Percentiles rank a stretch among this genome's conserved stretches.
phyloP scores from a whole-genome alignment of 1,140 invertebrate genomes.

The Chelonus insularis region DNA sequence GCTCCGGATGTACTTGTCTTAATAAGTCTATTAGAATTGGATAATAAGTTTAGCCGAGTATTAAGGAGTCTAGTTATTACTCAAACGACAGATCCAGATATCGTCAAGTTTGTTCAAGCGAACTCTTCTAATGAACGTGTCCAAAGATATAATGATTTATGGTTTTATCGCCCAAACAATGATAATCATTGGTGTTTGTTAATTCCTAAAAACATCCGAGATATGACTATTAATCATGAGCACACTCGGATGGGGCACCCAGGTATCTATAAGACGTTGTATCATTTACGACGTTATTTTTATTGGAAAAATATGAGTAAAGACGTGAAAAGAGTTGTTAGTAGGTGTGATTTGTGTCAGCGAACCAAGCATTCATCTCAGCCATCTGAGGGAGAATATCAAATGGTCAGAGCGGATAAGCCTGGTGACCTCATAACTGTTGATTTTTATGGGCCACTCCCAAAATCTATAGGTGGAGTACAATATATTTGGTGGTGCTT shows the following conservation, averaged over 20 bases:
- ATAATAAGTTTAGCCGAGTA: background rate
- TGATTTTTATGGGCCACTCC: conserved; percentile 34
- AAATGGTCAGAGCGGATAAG: background rate
- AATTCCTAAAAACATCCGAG: no score
- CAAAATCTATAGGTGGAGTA: conserved; percentile 23
- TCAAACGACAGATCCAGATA: background rate
- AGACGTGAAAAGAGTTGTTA: conserved; percentile 19
- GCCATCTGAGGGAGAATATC: conserved; percentile 19
- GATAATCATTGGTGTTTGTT: background rate
- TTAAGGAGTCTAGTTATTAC: background rate
- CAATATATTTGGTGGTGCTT: conserved; percentile 30
- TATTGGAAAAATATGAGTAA: conserved; percentile 27
- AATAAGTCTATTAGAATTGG: background rate
- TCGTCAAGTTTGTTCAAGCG: background rate
- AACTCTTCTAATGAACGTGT: background rate
- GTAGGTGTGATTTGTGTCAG: conserved; percentile 30
- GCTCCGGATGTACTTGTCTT: background rate
- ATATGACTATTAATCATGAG: conserved; percentile 7
- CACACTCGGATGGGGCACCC: conserved; percentile 28
- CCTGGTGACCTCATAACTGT: conserved; percentile 28
- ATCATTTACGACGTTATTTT: conserved; percentile 24
- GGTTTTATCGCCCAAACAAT: background rate
- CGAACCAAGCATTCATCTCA: conserved; percentile 27
- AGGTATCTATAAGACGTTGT: conserved; percentile 24
- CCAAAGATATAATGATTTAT: background rate